phyloP scores from a whole-genome alignment of 2,888 invertebrate species.

The Neoitamus cyanurus region DNA sequence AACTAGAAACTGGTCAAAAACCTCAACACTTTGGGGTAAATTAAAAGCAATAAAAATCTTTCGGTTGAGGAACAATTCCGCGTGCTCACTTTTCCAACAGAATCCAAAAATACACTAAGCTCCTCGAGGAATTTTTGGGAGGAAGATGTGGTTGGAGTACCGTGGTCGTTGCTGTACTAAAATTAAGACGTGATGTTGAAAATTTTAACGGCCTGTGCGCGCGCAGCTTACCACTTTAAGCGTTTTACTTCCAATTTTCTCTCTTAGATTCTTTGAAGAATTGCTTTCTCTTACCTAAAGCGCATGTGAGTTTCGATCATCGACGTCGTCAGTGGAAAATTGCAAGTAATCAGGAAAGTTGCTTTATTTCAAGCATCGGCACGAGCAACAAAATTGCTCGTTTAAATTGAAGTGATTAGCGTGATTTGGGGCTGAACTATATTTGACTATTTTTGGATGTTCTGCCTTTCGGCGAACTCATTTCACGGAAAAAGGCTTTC shows the following conservation, averaged over 20 bases:
- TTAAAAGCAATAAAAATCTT: neutral
- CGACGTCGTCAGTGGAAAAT: neutral
- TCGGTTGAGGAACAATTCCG: neutral
- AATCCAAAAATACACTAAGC: constrained; percentile 43
- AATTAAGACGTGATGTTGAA: constrained; percentile 46
- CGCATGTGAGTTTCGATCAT: neutral
- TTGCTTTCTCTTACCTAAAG: constrained; percentile 9
- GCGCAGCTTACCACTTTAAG: neutral
- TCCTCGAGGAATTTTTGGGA: constrained; percentile 24
- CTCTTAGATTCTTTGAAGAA: constrained; percentile 32
- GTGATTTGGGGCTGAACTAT: neutral
- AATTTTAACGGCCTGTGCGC: constrained; percentile 14
- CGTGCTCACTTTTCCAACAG: constrained; percentile 17
- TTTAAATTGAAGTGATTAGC: neutral
- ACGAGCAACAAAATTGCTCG: constrained; percentile 4
- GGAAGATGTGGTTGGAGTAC: constrained; percentile 52
- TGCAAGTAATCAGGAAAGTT: constrained; percentile 24
- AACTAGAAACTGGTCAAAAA: neutral
- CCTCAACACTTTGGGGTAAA: neutral
- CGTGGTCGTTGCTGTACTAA: constrained; percentile 57
- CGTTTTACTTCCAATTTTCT: neutral
- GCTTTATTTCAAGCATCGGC: constrained; percentile 4
- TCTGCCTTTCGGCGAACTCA: neutral
- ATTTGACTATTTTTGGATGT: constrained; percentile 10
- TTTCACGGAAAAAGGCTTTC: neutral